These are phyloP conservation scores for Synanthedon tipuliformis DNA, from an alignment of 2,888 invertebrate genomes.

Conservation along the genomic window DNA sequence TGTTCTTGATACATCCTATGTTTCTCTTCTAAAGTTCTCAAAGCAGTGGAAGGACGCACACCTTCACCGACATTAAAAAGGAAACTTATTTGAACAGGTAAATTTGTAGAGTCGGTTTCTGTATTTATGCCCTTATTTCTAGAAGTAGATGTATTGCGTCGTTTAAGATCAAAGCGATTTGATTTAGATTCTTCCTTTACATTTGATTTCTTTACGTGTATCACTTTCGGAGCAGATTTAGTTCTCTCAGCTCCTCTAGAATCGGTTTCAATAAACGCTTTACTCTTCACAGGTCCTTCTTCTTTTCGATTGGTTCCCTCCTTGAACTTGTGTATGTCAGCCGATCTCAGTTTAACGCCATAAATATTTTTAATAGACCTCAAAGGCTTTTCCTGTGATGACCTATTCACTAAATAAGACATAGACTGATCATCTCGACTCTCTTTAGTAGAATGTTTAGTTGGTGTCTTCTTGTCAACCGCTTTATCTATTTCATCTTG, in stretches of 20 bases:
- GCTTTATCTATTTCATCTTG: slow-evolving; percentile 34
- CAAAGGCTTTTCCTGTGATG: slow-evolving; percentile 19
- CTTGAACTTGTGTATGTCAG: slow-evolving; percentile 18
- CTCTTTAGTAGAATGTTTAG: slow-evolving; percentile 15
- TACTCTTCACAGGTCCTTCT: background rate
- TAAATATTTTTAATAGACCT: slow-evolving; percentile 19
- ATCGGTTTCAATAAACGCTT: background rate
- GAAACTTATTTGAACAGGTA: slow-evolving; percentile 50
- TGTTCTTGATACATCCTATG: slow-evolving; percentile 55
- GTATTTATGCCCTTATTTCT: slow-evolving; percentile 28
- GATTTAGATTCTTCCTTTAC: slow-evolving; percentile 6
- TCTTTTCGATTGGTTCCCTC: slow-evolving; percentile 10
- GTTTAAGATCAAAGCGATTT: slow-evolving; percentile 8
- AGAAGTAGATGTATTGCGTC: slow-evolving; percentile 22
- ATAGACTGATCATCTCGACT: slow-evolving; percentile 15
- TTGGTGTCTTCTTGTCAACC: slow-evolving; percentile 17
- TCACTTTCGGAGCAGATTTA: slow-evolving; percentile 2
- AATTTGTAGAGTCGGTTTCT: slow-evolving; percentile 9
- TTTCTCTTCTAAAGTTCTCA: slow-evolving; percentile 49
- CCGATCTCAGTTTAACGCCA: slow-evolving; percentile 30
- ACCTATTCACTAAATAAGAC: slow-evolving; percentile 48
- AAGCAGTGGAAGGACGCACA: slow-evolving; percentile 35
- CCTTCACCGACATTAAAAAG: slow-evolving; percentile 43
- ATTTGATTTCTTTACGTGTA: background rate
- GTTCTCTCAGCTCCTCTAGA: slow-evolving; percentile 4